Conservation (phyloP, 2,113 vertebrate species). For the Alouatta palliata region DNA sequence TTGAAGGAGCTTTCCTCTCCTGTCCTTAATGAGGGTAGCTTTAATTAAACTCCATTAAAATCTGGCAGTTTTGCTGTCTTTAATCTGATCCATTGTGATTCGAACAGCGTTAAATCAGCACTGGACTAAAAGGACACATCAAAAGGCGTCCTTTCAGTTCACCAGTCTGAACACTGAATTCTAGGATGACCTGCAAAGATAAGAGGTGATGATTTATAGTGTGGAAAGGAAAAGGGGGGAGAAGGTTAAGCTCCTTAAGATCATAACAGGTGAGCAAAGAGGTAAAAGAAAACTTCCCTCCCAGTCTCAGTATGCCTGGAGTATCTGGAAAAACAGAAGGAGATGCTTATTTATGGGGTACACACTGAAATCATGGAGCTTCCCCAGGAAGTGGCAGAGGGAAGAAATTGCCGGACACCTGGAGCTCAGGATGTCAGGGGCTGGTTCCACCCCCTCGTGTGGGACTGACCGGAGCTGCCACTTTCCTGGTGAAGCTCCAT, state of each 20-base stretch:
- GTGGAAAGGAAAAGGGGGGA: background rate
- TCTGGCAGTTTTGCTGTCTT: background rate
- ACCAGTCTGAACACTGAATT: rapidly evolving
- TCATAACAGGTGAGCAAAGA: rapidly evolving
- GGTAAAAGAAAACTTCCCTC: no score
- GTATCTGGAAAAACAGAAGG: rapidly evolving
- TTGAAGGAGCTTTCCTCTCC: background rate
- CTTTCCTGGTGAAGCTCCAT: no score
- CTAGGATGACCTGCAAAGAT: rapidly evolving
- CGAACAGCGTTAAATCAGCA: background rate
- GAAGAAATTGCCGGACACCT: rapidly evolving
- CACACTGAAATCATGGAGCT: background rate
- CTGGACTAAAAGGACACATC: background rate
- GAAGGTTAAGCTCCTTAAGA: rapidly evolving
- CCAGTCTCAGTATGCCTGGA: rapidly evolving
- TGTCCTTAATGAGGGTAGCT: background rate
- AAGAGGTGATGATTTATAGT: rapidly evolving
- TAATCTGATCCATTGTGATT: background rate
- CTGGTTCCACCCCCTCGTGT: background rate
- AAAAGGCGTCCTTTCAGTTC: background rate
- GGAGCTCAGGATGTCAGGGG: background rate
- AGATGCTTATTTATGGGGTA: rapidly evolving
- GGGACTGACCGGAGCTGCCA: rapidly evolving
- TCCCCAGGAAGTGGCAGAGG: rapidly evolving
- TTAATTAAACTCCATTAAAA: background rate